phyloP scores from a whole-genome alignment of 2,888 invertebrate genomes.

The Campoplex capitator region DNA sequence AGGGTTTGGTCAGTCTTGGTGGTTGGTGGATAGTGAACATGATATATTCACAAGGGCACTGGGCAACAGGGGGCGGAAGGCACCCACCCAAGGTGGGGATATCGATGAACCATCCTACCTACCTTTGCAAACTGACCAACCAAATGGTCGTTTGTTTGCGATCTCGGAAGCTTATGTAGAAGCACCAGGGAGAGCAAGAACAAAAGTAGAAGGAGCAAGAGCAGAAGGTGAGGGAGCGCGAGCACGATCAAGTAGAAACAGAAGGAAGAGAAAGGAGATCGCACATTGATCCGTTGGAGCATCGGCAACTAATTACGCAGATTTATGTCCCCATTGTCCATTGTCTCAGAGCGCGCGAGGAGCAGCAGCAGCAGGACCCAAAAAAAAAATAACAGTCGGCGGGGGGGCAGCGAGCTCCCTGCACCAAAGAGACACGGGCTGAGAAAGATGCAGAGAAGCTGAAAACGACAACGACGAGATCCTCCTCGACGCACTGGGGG shows the following conservation, averaged over 20 bases:
- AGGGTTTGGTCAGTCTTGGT: constrained; percentile 51
- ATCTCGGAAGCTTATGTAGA: constrained; percentile 64
- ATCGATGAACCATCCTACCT: constrained; percentile 81
- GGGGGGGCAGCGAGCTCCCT: constrained; percentile 52
- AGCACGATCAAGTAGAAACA: constrained; percentile 65
- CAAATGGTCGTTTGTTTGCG: constrained; percentile 83
- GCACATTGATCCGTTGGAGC: constrained; percentile 85
- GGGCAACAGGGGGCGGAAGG: constrained; percentile 67
- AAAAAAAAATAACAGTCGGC: constrained; percentile 31
- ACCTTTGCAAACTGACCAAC: constrained; percentile 82
- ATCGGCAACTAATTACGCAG: constrained; percentile 95
- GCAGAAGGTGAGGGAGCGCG: constrained; percentile 55
- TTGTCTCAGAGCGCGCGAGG: constrained; percentile 89
- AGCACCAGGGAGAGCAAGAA: constrained; percentile 54
- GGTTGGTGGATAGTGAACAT: constrained; percentile 56
- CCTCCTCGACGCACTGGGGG: constrained; percentile 63
- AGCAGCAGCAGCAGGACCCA: constrained; percentile 79
- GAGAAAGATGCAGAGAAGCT: constrained; percentile 63
- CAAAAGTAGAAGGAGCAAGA: constrained; percentile 55
- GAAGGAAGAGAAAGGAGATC: constrained; percentile 81
- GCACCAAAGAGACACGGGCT: constrained; percentile 46
- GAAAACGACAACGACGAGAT: constrained; percentile 67
- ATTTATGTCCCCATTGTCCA: constrained; percentile 97
- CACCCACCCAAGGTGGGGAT: constrained; percentile 76
- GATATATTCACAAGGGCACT: constrained; percentile 43